A percentile compares a stretch with the other conserved stretches of the same genome.
phyloP scores from a whole-genome alignment of 2,797 vertebrate species.

The Cygnus olor region DNA sequence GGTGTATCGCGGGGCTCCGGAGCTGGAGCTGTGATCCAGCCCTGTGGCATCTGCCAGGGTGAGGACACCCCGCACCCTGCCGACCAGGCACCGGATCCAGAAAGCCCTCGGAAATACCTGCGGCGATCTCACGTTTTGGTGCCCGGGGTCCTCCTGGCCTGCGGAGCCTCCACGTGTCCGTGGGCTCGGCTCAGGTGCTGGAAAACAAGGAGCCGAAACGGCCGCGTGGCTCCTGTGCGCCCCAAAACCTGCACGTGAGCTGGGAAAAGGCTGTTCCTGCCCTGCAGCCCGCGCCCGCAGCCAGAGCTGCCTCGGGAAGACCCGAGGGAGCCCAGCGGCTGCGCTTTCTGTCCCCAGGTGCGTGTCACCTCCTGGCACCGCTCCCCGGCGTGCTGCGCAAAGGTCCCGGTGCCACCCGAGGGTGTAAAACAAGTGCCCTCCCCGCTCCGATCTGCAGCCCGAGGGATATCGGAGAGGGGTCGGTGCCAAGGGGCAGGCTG shows the following conservation, averaged over 20 bases:
- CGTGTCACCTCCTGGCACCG: neutral
- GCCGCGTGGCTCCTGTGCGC: rapidly evolving
- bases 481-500: neutral
- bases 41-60: rapidly evolving
- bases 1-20: rapidly evolving
- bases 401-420: neutral
- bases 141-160: neutral
- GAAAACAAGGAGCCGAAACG: neutral
- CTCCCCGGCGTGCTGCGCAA: neutral
- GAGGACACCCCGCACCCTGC: neutral
- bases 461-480: neutral
- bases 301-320: too few species aligned
- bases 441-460: neutral
- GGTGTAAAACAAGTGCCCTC: neutral
- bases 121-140: neutral
- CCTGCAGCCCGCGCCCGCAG: rapidly evolving
- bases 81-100: rapidly evolving
- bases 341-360: neutral
- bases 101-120: neutral
- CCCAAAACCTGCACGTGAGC: rapidly evolving
- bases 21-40: neutral
- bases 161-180: neutral
- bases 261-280: rapidly evolving
- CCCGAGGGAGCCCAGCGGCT: neutral
- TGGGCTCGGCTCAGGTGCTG: neutral